Percentiles rank a stretch among this genome's conserved stretches.
Evolutionary conservation across 2,888 invertebrate species (phyloP).

Genomic region (Atrina japonica): DNA sequence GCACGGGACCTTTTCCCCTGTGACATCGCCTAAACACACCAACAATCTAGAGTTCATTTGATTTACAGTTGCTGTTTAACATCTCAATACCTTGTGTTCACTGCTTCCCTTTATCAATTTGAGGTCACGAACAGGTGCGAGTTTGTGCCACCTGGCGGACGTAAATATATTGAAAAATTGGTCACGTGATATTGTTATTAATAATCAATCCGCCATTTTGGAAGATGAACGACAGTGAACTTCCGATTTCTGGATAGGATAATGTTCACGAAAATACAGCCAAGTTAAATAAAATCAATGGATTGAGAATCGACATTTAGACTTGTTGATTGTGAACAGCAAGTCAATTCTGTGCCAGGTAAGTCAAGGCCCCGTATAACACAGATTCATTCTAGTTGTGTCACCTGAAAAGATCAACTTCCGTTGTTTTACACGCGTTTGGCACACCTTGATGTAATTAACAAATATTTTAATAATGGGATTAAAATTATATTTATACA

Average conservation of each 20-base stretch:
- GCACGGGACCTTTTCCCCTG: too few relatives aligned
- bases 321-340: conserved; percentile 40
- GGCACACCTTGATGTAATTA: conserved; percentile 18
- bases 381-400: background rate
- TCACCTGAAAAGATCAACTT: conserved; percentile 7
- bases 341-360: conserved; percentile 41
- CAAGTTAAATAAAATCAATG: conserved; percentile 24
- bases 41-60: too few relatives aligned
- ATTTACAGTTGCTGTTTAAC: too few relatives aligned
- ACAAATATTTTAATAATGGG: background rate
- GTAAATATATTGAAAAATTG: conserved; percentile 27
- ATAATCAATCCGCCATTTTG: conserved; percentile 47
- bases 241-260: conserved; percentile 20
- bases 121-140: conserved; percentile 21
- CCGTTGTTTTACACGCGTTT: conserved; percentile 19
- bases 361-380: background rate
- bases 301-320: conserved; percentile 28
- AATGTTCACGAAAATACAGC: conserved; percentile 16
- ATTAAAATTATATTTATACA: conserved; percentile 3
- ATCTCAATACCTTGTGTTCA: too few relatives aligned
- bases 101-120: too few relatives aligned
- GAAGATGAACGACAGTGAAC: conserved; percentile 15
- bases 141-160: conserved; percentile 42
- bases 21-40: too few relatives aligned
- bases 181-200: conserved; percentile 51